phyloP scores from a whole-genome alignment of 2,888 invertebrate genomes.

The Eurytoma californica region DNA sequence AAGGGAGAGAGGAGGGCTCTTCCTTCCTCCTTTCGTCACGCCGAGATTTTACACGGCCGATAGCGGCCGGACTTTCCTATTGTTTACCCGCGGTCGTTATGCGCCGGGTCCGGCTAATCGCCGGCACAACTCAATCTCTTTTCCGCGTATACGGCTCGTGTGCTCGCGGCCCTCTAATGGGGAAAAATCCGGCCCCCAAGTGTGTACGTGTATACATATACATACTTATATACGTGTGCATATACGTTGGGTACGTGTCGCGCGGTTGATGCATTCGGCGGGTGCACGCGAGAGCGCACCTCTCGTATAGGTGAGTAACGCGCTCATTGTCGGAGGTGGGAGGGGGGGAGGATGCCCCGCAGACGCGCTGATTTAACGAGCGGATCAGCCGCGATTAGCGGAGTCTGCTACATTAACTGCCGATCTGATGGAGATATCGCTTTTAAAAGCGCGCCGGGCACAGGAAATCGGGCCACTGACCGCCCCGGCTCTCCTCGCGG shows the following conservation, averaged over 20 bases:
- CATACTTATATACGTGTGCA: too few species aligned
- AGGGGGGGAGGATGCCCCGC: background rate
- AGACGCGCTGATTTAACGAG: background rate
- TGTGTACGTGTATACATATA: too few species aligned
- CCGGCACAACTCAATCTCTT: slow-evolving; percentile 54
- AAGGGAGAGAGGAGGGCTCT: slow-evolving; percentile 16
- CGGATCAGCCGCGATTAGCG: background rate
- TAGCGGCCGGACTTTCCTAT: slow-evolving; percentile 52
- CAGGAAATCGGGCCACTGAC: background rate
- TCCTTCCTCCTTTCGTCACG: slow-evolving; percentile 45
- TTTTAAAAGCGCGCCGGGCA: background rate
- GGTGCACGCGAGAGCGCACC: too few species aligned
- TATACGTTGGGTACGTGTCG: too few species aligned
- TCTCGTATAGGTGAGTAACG: too few species aligned
- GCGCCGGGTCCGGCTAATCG: slow-evolving; percentile 38
- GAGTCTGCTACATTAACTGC: background rate
- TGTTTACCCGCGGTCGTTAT: slow-evolving; percentile 44
- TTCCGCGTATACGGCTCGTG: background rate
- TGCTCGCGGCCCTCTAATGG: slow-evolving; percentile 26
- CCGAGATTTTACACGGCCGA: slow-evolving; percentile 59
- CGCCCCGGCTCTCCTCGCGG: too few species aligned
- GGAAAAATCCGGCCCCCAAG: slow-evolving; percentile 37
- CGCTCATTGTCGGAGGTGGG: too few species aligned
- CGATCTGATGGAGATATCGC: background rate
- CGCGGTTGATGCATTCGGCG: too few species aligned